Conservation (phyloP, 1,140 invertebrate genomes). For the Macrobrachium rosenbergii region DNA sequence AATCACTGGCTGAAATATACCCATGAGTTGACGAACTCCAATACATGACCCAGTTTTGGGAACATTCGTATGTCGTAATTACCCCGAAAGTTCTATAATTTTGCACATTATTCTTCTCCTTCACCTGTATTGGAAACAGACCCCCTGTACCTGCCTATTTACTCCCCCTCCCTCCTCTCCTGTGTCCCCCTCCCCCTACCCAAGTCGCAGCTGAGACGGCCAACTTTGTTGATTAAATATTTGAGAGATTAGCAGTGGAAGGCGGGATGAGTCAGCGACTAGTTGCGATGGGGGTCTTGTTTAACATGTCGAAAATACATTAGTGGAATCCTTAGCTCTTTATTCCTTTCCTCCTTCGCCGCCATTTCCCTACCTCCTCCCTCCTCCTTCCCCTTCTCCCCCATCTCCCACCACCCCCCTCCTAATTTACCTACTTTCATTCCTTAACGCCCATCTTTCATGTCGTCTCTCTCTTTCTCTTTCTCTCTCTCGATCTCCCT, state of each 20-base stretch:
- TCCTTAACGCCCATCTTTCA: not conserved
- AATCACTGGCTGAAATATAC: no score
- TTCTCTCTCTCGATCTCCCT: not conserved
- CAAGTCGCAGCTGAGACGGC: conserved; percentile 18
- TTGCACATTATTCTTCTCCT: not conserved
- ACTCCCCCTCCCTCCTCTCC: not conserved
- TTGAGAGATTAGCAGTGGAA: conserved; percentile 59
- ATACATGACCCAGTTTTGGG: no score
- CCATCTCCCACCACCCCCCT: not conserved
- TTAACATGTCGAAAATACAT: conserved; percentile 59
- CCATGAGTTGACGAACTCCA: no score
- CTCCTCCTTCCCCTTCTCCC: not conserved
- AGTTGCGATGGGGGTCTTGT: conserved; percentile 50
- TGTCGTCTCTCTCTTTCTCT: no score
- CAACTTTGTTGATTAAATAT: conserved; percentile 59
- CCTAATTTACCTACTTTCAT: not conserved
- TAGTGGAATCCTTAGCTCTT: conserved; percentile 23
- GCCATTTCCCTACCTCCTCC: not conserved
- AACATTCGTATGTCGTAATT: no score
- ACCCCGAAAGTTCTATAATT: no score
- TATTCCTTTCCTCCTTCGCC: not conserved
- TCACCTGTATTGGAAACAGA: conserved; percentile 31
- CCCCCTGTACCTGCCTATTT: conserved; percentile 24
- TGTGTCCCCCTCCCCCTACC: not conserved
- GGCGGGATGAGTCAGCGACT: conserved; percentile 46